Evolutionary conservation across 2,113 vertebrate genomes (phyloP).

Genomic region (Coptodon rendalli): DNA sequence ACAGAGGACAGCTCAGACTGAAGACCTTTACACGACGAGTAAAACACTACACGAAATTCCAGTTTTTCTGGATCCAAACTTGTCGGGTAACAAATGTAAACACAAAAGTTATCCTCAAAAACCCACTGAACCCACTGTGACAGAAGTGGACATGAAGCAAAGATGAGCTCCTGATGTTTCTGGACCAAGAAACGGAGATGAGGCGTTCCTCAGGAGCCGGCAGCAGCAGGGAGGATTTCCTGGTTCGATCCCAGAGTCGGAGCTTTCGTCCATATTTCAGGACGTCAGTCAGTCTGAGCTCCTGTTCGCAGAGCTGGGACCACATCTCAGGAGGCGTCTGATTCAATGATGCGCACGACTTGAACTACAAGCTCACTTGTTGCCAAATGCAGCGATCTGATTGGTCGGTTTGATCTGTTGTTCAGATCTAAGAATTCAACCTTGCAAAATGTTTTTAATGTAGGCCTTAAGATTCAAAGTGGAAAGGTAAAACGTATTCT

Average conservation of each 20-base stretch:
- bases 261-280: not conserved
- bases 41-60: not conserved
- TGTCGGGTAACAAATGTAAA: too few species aligned
- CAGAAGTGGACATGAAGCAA: not conserved
- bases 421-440: not conserved
- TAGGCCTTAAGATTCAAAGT: not conserved
- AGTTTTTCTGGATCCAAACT: too few species aligned
- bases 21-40: not conserved
- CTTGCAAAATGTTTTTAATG: not conserved
- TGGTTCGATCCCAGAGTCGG: not conserved
- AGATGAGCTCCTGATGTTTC: not conserved
- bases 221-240: rapidly evolving
- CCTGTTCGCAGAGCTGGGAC: not conserved
- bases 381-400: not conserved
- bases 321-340: not conserved
- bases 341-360: not conserved
- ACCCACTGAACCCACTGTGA: not conserved
- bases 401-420: not conserved
- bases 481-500: not conserved
- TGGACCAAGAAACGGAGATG: not conserved
- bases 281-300: not conserved
- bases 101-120: too few species aligned
- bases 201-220: not conserved
- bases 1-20: not conserved
- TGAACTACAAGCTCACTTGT: not conserved